phyloP scores from a whole-genome alignment of 2,797 vertebrate species.

The Propithecus perrieri region DNA sequence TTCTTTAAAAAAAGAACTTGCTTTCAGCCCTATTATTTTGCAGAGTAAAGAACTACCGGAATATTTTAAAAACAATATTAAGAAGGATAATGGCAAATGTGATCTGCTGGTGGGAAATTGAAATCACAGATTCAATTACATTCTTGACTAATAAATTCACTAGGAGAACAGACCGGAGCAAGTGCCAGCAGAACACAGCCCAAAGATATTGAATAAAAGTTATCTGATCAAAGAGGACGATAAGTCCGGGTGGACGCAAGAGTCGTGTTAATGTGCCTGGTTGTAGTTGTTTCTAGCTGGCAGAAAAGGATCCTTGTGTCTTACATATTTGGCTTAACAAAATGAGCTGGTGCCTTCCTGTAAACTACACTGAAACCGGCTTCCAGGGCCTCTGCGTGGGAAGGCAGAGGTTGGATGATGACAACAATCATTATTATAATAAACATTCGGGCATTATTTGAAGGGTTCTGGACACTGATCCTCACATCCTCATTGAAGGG shows the following conservation, averaged over 20 bases:
- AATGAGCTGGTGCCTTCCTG: neutral
- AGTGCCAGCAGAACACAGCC: constrained; percentile 77
- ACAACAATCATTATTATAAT: constrained; percentile 25
- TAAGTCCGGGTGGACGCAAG: constrained; percentile 80
- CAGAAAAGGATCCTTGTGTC: constrained; percentile 61
- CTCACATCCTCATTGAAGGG: constrained; percentile 6
- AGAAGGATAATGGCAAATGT: constrained; percentile 76
- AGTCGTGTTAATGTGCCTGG: constrained; percentile 77
- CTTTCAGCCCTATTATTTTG: constrained; percentile 60
- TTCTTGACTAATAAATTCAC: constrained; percentile 84
- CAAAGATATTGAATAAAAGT: constrained; percentile 83
- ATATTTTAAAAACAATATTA: constrained; percentile 68
- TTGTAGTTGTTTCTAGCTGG: constrained; percentile 74
- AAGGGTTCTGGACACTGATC: neutral
- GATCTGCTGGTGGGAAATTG: constrained; percentile 85
- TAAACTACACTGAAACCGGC: neutral
- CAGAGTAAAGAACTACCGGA: constrained; percentile 62
- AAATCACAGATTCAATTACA: constrained; percentile 87
- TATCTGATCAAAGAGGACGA: constrained; percentile 84
- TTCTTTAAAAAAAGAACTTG: constrained; percentile 51
- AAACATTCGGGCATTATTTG: constrained; percentile 16
- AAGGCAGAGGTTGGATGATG: neutral
- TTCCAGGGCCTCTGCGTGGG: neutral
- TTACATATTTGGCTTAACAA: constrained; percentile 38
- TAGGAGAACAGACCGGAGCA: constrained; percentile 76